A percentile compares a stretch with the other conserved stretches of the same genome.
Evolutionary conservation across 2,797 vertebrate genomes (phyloP).

Genomic region (Tarsius wallacei): DNA sequence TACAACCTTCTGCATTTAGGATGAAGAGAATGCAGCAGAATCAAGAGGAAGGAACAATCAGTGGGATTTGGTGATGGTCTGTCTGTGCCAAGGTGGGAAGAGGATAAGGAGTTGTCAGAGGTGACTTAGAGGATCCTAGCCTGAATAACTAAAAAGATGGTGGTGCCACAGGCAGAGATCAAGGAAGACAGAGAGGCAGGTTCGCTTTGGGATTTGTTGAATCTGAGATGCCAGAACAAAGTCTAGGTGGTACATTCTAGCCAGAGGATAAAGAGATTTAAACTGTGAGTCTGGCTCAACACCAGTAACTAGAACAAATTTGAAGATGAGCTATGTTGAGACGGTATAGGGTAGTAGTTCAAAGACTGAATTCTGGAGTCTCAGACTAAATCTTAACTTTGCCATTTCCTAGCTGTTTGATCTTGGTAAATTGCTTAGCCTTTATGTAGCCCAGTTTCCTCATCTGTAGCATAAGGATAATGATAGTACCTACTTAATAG

Average conservation of each 20-base stretch:
- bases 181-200: neutral
- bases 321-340: conserved; percentile 7
- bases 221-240: conserved; percentile 8
- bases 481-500: conserved; percentile 26
- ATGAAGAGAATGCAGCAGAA: neutral
- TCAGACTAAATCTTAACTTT: neutral
- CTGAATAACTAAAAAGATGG: neutral
- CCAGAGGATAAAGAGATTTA: conserved; percentile 42
- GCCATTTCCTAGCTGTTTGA: conserved; percentile 27
- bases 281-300: conserved; percentile 1
- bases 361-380: neutral
- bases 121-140: neutral
- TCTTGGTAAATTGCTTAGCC: conserved; percentile 49
- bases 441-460: conserved; percentile 44
- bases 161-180: neutral
- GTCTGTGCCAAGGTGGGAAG: neutral
- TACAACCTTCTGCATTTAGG: neutral
- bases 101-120: neutral
- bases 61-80: neutral
- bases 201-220: neutral
- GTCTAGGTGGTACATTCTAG: conserved; percentile 17
- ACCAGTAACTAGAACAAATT: conserved; percentile 9
- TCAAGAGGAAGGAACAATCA: neutral
- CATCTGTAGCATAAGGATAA: conserved; percentile 1
- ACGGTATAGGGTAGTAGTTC: neutral